Conservation (phyloP, 2,888 invertebrate species). For the Lasioglossum calceatum region DNA sequence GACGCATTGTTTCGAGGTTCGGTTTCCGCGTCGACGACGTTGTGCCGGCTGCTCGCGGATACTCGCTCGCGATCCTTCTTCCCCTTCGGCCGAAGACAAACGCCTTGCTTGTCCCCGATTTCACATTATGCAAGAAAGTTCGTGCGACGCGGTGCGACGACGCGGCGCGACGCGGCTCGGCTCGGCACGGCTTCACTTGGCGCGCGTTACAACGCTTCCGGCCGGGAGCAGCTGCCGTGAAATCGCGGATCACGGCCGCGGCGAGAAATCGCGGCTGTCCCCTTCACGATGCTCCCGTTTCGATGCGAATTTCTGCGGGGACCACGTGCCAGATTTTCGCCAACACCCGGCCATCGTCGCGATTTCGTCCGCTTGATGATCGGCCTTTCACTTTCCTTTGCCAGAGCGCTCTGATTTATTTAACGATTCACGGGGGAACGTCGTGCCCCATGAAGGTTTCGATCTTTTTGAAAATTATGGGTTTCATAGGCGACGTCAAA, state of each 20-base stretch:
- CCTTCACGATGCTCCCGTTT: constrained; percentile 56
- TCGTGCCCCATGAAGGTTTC: background rate
- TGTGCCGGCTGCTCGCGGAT: background rate
- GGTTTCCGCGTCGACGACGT: constrained; percentile 33
- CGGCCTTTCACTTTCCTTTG: background rate
- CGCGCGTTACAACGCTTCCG: background rate
- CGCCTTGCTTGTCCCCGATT: constrained; percentile 71
- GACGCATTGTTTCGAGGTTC: constrained; percentile 41
- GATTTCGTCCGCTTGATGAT: background rate
- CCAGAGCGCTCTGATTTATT: background rate
- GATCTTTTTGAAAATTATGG: background rate
- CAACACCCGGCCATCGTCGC: background rate
- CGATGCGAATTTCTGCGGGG: constrained; percentile 51
- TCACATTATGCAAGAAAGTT: constrained; percentile 77
- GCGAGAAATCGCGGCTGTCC: constrained; percentile 74
- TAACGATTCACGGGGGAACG: background rate
- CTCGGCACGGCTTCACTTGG: constrained; percentile 34
- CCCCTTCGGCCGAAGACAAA: constrained; percentile 29
- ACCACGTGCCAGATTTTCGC: constrained; percentile 37
- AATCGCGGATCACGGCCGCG: constrained; percentile 73
- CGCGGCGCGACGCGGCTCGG: constrained; percentile 44
- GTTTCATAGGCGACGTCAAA: background rate
- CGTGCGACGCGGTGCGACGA: constrained; percentile 53
- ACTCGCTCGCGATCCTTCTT: background rate
- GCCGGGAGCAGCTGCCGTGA: constrained; percentile 73